Conservation (phyloP, 2,797 vertebrate genomes). For the Centropyge bicolor region DNA sequence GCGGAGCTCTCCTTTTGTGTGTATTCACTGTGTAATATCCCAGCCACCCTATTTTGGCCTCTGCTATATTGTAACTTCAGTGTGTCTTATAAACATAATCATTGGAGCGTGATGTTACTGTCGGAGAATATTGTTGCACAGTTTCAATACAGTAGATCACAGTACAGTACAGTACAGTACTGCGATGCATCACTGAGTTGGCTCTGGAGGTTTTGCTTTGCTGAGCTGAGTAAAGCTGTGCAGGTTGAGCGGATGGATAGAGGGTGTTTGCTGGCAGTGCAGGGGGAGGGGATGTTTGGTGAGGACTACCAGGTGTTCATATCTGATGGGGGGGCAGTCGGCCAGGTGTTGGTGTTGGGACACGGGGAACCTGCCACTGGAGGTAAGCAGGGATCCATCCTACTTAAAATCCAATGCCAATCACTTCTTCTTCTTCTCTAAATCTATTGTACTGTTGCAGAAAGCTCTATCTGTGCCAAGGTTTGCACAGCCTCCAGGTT, state of each 20-base stretch:
- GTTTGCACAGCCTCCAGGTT: conserved; percentile 24
- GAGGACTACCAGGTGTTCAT: conserved; percentile 79
- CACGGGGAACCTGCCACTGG: conserved; percentile 45
- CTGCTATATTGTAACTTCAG: conserved; percentile 32
- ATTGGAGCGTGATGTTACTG: conserved; percentile 58
- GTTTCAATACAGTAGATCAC: conserved; percentile 41
- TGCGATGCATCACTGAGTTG: conserved; percentile 38
- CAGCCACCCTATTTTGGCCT: conserved; percentile 44
- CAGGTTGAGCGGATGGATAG: conserved; percentile 43
- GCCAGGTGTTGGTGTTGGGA: conserved; percentile 73
- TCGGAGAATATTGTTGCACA: conserved; percentile 30
- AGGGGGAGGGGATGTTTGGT: conserved; percentile 68
- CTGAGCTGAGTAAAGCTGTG: conserved; percentile 29
- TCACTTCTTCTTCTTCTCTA: conserved; percentile 31
- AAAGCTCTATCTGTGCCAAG: conserved; percentile 16
- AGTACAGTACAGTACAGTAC: conserved; percentile 21
- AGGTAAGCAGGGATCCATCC: conserved; percentile 72
- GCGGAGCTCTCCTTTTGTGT: conserved; percentile 59
- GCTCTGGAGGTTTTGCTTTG: conserved; percentile 26
- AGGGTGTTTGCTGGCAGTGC: conserved; percentile 57
- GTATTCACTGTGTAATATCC: conserved; percentile 59
- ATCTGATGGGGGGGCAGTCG: conserved; percentile 62
- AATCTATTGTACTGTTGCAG: conserved; percentile 24
- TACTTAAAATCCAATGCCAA: conserved; percentile 7
- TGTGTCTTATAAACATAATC: conserved; percentile 48